Evolutionary conservation across 2,113 vertebrate species (phyloP), one percentile per base, ranked within the genome.

Genomic region (Xyliphius kryptos): DNA sequence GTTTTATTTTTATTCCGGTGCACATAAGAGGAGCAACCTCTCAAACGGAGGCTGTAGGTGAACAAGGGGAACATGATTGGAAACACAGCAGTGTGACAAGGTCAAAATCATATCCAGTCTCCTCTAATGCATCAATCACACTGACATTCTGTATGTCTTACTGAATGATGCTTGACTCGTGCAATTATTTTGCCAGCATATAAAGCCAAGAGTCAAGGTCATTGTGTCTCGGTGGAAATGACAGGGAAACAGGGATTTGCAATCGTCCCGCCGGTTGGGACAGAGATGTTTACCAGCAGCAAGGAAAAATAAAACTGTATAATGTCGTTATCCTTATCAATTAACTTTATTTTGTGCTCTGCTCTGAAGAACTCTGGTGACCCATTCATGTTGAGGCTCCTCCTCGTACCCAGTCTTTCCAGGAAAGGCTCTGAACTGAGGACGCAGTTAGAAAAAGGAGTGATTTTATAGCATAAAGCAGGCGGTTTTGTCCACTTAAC

Each of bases 51-150:
- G 16, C 5, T 12, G 43, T 9, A 43, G 38, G 19, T 3, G 20
- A 46, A 16, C 38, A 6, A 36, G 22, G 36, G n/a, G 41, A 16
- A 40, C 58, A 38, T 61, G 44, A 20, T 46, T 32, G 44, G 44
- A 11, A 36, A 37, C 14, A 41, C 44, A 37, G 58, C 44, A 37
- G n/a, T 59, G 51, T 48, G 20, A 66, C 62, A 69, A 48, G 51
- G 66, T 65, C 61, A 56, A 52, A 68, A 67, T 54, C 19, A 44
- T 48, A 52, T 55, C 56, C 61, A 20, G 63, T 68, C 61, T 61
- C 32, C 32, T 26, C 14, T 57, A 72, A 69, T 66, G 50, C 61
- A 69, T 73, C 66, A 65, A 56, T 73, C 61, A 61, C 41, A 47
- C 12, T 47, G 56, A 65, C 61, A 43, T 36, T 46, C 53, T 54